Conservation (phyloP, 1,140 invertebrate genomes). For the Drosophila triauraria region DNA sequence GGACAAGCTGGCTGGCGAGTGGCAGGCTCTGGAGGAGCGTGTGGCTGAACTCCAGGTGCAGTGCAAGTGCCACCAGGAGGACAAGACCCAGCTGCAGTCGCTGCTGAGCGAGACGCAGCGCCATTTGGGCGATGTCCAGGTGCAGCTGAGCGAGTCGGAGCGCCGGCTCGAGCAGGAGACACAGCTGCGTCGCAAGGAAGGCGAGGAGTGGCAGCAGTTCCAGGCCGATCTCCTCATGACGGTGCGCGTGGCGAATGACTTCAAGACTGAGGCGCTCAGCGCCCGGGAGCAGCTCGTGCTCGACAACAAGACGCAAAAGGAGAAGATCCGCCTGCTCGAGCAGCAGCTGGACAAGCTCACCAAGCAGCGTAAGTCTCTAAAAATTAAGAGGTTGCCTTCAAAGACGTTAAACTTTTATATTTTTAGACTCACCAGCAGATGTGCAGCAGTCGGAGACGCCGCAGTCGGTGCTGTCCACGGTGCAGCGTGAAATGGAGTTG, state of each 20-base stretch:
- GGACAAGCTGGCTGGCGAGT: slow-evolving; percentile 88
- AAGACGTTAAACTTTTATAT: neutral
- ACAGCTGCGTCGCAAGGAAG: slow-evolving; percentile 87
- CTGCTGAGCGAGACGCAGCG: slow-evolving; percentile 89
- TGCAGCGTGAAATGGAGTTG: slow-evolving; percentile 86
- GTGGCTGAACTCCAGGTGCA: slow-evolving; percentile 90
- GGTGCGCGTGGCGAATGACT: slow-evolving; percentile 97
- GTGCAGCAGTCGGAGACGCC: slow-evolving; percentile 86
- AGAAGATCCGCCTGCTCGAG: slow-evolving; percentile 91
- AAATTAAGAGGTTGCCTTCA: neutral
- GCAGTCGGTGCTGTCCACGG: slow-evolving; percentile 86
- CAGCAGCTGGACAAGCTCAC: slow-evolving; percentile 91
- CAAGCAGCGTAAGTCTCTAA: slow-evolving; percentile 73
- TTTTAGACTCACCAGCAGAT: slow-evolving; percentile 38
- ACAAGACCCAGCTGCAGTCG: slow-evolving; percentile 90
- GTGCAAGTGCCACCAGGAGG: slow-evolving; percentile 91
- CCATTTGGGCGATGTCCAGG: slow-evolving; percentile 87
- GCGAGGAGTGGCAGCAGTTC: slow-evolving; percentile 96
- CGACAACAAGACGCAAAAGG: slow-evolving; percentile 93
- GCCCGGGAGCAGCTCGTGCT: slow-evolving; percentile 92
- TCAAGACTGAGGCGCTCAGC: slow-evolving; percentile 94
- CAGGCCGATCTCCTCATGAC: slow-evolving; percentile 96
- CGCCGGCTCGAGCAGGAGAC: slow-evolving; percentile 87
- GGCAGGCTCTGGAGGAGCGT: slow-evolving; percentile 90
- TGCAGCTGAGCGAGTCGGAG: slow-evolving; percentile 86